phyloP scores from a whole-genome alignment of 2,113 vertebrate species.

The Phylloscopus trochilus region DNA sequence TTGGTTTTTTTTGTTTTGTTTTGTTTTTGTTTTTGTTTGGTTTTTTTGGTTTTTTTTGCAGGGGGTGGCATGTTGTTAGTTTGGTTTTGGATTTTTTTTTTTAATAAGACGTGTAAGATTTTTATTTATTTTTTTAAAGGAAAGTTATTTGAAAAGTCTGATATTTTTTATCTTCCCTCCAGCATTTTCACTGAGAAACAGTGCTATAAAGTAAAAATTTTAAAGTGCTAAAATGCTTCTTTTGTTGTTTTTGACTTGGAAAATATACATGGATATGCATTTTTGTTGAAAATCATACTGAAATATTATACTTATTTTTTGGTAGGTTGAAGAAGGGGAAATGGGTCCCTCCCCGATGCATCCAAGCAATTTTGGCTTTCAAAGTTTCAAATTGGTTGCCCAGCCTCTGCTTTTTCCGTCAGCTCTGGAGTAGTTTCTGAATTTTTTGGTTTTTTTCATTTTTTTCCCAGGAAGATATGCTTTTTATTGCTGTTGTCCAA shows the following conservation, averaged over 20 bases:
- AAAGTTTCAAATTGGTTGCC: background rate
- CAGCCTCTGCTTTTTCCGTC: background rate
- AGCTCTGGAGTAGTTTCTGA: background rate
- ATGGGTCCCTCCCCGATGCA: rapidly evolving
- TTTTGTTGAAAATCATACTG: background rate
- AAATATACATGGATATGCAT: background rate
- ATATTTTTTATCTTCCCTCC: background rate
- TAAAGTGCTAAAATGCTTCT: background rate
- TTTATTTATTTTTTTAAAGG: background rate
- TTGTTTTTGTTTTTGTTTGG: too few relatives aligned
- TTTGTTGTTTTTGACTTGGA: background rate
- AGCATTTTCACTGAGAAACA: background rate
- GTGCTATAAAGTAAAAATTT: background rate
- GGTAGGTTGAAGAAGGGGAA: background rate
- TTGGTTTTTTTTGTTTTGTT: background rate
- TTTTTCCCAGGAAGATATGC: background rate
- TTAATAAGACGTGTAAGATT: background rate
- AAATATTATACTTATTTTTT: background rate
- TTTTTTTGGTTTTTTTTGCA: background rate
- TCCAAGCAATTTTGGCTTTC: background rate
- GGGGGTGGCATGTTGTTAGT: background rate
- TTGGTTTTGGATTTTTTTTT: background rate
- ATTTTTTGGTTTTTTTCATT: background rate
- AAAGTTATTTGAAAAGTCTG: background rate
- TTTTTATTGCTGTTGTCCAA: background rate